These are phyloP conservation scores for Tachyglossus aculeatus DNA, from an alignment of 2,797 vertebrate genomes.

Conservation along the genomic window DNA sequence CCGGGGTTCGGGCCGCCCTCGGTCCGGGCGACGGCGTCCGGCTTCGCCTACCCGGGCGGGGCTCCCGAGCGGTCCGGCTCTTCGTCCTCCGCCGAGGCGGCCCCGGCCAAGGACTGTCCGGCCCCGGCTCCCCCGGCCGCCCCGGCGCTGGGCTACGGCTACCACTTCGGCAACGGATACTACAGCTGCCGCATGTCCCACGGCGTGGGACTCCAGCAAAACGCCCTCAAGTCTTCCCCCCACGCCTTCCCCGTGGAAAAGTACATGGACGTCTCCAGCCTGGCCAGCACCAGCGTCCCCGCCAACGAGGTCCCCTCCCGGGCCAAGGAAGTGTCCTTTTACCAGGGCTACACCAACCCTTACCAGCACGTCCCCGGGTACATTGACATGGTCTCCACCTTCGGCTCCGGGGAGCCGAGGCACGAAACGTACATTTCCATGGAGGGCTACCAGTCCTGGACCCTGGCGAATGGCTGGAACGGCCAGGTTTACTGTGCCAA, in stretches of 20 bases:
- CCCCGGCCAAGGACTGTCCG: constrained; percentile 71
- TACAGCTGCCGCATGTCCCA: constrained; percentile 84
- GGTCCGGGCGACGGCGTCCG: constrained; percentile 50
- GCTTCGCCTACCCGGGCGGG: constrained; percentile 57
- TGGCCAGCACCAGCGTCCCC: constrained; percentile 76
- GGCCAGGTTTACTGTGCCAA: constrained; percentile 83
- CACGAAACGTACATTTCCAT: constrained; percentile 82
- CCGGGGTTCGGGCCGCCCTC: constrained; percentile 47
- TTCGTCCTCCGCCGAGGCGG: constrained; percentile 69
- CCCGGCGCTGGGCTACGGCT: constrained; percentile 79
- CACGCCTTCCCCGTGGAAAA: constrained; percentile 81
- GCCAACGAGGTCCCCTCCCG: constrained; percentile 77
- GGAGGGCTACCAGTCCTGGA: constrained; percentile 85
- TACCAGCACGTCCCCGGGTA: constrained; percentile 82
- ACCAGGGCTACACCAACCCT: constrained; percentile 80
- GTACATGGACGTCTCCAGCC: constrained; percentile 81
- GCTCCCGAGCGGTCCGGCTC: constrained; percentile 62
- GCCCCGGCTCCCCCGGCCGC: constrained; percentile 66
- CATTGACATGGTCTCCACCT: constrained; percentile 83
- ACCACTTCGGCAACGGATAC: constrained; percentile 84
- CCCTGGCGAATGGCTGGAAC: constrained; percentile 85
- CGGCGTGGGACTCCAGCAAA: constrained; percentile 79
- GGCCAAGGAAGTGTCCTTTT: constrained; percentile 81
- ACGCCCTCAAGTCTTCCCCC: constrained; percentile 77
- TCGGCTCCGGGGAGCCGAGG: constrained; percentile 78